These are phyloP conservation scores for Zosterops borbonicus DNA, from an alignment of 2,113 vertebrate genomes.

Conservation along the genomic window DNA sequence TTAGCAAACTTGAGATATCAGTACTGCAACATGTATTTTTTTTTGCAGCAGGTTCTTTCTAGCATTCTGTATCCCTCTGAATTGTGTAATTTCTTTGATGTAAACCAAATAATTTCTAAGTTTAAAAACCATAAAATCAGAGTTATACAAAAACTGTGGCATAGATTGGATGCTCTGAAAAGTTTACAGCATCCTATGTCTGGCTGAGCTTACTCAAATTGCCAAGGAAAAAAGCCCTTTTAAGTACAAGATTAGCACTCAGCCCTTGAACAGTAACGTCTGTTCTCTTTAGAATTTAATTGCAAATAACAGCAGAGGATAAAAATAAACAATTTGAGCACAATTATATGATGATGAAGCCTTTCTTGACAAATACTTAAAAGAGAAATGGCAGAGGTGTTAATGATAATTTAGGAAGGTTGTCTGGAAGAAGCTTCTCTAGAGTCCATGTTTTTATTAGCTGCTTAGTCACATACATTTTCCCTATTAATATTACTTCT, in stretches of 20 bases:
- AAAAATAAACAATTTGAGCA: constrained; percentile 49
- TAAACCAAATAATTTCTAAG: neutral
- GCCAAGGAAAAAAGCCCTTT: neutral
- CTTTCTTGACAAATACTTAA: constrained; percentile 31
- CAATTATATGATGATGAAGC: constrained; percentile 16
- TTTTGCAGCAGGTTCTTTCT: neutral
- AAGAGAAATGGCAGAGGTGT: neutral
- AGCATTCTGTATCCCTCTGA: neutral
- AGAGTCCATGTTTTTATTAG: neutral
- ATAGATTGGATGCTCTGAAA: neutral
- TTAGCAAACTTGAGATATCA: neutral
- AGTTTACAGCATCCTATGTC: neutral
- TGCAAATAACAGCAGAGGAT: constrained; percentile 26
- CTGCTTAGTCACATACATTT: constrained; percentile 12
- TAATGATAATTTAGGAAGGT: constrained; percentile 38
- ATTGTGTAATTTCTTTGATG: neutral
- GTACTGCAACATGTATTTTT: neutral
- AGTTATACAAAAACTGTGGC: neutral
- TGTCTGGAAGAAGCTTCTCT: constrained; percentile 6
- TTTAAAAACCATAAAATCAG: constrained; percentile 2
- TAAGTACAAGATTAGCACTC: constrained; percentile 19
- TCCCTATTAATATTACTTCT: constrained; percentile 30
- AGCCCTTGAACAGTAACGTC: neutral
- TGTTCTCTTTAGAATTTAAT: constrained; percentile 35
- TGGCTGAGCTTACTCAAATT: neutral